Evolutionary conservation across 2,888 invertebrate genomes (phyloP).

Genomic region (Frankliniella intonsa): DNA sequence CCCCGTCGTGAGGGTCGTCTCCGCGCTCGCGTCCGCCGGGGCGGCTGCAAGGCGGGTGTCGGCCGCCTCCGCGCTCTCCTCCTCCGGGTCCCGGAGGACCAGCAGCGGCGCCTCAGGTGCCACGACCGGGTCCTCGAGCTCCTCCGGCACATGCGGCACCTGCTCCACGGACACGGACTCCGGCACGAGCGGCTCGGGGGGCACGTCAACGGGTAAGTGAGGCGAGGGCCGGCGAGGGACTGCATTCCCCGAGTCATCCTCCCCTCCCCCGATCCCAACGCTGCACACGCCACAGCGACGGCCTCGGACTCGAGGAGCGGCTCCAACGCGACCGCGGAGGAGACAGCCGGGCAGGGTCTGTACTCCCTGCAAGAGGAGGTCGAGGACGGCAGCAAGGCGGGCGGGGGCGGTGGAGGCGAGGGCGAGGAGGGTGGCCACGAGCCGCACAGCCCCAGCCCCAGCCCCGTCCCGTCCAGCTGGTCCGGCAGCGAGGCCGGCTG

Average conservation of each 20-base stretch:
- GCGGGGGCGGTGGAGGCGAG: conserved; percentile 47
- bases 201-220: neutral
- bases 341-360: neutral
- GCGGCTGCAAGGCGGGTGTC: neutral
- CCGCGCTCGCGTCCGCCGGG: neutral
- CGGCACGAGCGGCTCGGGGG: neutral
- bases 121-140: neutral
- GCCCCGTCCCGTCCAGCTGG: conserved; percentile 62
- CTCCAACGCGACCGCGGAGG: neutral
- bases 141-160: neutral
- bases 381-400: conserved; percentile 41
- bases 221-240: neutral
- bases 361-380: neutral
- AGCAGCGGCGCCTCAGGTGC: neutral
- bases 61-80: neutral
- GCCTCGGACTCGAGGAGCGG: neutral
- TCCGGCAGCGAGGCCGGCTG: conserved; percentile 66
- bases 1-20: too few species aligned
- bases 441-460: conserved; percentile 36
- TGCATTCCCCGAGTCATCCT: too few species aligned
- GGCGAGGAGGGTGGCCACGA: conserved; percentile 37
- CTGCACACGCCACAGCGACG: neutral
- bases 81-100: neutral
- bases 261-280: too few species aligned
- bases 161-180: neutral